A percentile compares a stretch with the other conserved stretches of the same genome.
Conservation (phyloP, 2,888 invertebrate species). For the Laothoe populi region DNA sequence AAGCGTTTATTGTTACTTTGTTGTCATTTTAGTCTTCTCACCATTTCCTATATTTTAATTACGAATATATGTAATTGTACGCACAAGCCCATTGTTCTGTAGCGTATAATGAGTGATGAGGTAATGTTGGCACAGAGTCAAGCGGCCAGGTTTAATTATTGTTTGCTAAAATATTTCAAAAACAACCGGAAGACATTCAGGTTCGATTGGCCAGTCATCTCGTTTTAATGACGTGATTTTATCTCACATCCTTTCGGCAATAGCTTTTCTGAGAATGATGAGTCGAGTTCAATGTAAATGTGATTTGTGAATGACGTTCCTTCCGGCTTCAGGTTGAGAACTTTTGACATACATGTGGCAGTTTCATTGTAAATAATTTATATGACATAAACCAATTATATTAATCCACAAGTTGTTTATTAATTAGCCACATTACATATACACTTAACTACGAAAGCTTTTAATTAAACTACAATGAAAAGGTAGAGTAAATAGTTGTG, state of each 20-base stretch:
- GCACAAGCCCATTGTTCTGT: constrained; percentile 18
- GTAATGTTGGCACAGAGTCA: constrained; percentile 19
- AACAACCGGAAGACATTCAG: constrained; percentile 1
- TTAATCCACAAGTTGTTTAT: too few species aligned
- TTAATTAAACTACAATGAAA: too few species aligned
- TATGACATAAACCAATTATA: too few species aligned
- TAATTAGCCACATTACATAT: too few species aligned
- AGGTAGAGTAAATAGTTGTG: too few species aligned
- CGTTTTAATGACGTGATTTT: constrained; percentile 12
- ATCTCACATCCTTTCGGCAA: not conserved
- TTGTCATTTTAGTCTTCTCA: too few species aligned
- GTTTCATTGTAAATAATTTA: too few species aligned
- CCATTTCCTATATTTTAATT: too few species aligned
- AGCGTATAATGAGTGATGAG: constrained; percentile 21
- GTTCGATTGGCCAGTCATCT: constrained; percentile 21
- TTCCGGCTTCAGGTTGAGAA: not conserved
- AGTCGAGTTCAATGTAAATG: constrained; percentile 16
- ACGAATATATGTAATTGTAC: not conserved
- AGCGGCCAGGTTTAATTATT: constrained; percentile 9
- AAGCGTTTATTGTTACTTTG: too few species aligned
- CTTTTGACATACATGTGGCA: not conserved
- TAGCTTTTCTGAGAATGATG: constrained; percentile 16
- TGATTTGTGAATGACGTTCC: not conserved
- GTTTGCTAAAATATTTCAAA: constrained; percentile 15
- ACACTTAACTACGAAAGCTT: too few species aligned